Evolutionary conservation across 2,113 vertebrate species (phyloP).

Genomic region (Suncus etruscus): DNA sequence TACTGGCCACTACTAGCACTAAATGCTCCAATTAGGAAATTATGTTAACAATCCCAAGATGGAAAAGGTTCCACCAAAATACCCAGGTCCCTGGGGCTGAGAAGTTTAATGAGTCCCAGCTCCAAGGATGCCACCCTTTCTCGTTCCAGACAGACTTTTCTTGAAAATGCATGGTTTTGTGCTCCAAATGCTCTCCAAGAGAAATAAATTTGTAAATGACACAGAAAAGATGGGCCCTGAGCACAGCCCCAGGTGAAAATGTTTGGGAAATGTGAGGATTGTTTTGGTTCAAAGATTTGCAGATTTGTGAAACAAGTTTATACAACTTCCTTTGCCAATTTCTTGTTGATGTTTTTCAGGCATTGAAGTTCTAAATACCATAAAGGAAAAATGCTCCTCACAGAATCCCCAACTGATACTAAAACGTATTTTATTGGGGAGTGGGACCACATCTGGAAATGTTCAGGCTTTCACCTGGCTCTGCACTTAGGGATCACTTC

Average conservation of each 20-base stretch:
- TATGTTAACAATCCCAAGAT: constrained; percentile 69
- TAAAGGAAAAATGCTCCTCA: constrained; percentile 33
- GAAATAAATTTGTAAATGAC: constrained; percentile 71
- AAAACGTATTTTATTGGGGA: neutral
- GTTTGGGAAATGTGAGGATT: constrained; percentile 70
- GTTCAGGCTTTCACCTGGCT: too few species aligned
- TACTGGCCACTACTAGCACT: neutral
- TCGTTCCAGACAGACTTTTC: constrained; percentile 50
- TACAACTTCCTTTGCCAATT: constrained; percentile 68
- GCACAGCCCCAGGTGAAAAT: constrained; percentile 55
- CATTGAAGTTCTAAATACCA: constrained; percentile 38
- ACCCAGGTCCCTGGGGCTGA: constrained; percentile 60
- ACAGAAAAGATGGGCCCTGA: constrained; percentile 61
- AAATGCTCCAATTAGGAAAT: constrained; percentile 25
- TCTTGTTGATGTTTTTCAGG: constrained; percentile 45
- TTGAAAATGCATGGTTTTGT: constrained; percentile 50
- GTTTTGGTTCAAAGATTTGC: constrained; percentile 71
- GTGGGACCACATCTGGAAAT: too few species aligned
- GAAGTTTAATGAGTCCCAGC: constrained; percentile 72
- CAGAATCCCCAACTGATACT: neutral
- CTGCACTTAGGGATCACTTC: too few species aligned
- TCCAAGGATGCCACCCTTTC: constrained; percentile 18
- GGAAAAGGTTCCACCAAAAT: constrained; percentile 68
- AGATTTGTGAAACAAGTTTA: constrained; percentile 71
- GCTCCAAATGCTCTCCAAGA: constrained; percentile 67